Evolutionary conservation across 2,113 vertebrate species (phyloP).

Genomic region (Macroglossus sobrinus): DNA sequence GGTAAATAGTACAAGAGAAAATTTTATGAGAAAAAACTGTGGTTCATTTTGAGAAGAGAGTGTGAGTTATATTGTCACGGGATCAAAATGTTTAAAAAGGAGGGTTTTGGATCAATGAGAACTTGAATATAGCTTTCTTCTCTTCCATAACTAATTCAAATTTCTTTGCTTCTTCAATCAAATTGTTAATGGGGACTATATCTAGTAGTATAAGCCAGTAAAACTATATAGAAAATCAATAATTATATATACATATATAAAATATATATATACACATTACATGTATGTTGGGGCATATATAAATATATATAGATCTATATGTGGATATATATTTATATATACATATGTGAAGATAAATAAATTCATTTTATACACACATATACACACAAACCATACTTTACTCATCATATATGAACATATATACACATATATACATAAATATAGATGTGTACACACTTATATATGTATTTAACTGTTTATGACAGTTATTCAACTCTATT

Average conservation of each 20-base stretch:
- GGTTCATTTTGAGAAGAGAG: not conserved
- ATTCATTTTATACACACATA: too few species aligned
- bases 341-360: not conserved
- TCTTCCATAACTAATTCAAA: not conserved
- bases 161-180: not conserved
- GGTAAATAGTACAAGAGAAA: not conserved
- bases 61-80: not conserved
- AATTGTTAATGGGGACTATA: not conserved
- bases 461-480: not conserved
- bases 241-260: not conserved
- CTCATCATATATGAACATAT: not conserved
- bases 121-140: not conserved
- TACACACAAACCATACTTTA: not conserved
- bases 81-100: not conserved
- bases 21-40: not conserved
- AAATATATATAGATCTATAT: not conserved
- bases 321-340: too few species aligned
- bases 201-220: not conserved
- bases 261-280: not conserved
- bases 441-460: not conserved
- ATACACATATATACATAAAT: not conserved
- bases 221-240: not conserved
- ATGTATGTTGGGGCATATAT: not conserved
- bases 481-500: not conserved
- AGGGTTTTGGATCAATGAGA: not conserved